These are phyloP conservation scores for Catonia carolina DNA, from an alignment of 2,888 invertebrate species.

Conservation along the genomic window DNA sequence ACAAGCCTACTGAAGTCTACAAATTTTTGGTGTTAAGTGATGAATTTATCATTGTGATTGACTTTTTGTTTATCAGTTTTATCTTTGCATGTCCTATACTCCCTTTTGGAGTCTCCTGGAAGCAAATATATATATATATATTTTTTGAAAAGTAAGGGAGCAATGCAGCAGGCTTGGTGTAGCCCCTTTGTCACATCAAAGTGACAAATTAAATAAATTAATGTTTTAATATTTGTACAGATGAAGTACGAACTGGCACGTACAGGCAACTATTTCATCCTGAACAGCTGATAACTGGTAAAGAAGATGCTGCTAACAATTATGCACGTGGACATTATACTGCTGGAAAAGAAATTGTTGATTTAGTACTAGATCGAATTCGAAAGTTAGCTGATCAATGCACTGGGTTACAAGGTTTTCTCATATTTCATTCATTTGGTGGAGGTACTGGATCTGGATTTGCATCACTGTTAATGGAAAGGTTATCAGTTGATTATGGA, in stretches of 20 bases:
- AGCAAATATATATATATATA: too few species aligned
- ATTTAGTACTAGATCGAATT: constrained; percentile 53
- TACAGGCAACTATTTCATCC: constrained; percentile 60
- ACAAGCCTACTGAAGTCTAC: too few species aligned
- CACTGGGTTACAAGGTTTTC: constrained; percentile 52
- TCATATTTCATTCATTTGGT: constrained; percentile 58
- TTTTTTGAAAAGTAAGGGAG: too few species aligned
- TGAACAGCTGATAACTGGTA: constrained; percentile 61
- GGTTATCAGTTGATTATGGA: constrained; percentile 58
- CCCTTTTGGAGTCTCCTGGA: too few species aligned
- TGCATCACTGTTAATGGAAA: constrained; percentile 58
- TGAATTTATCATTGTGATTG: too few species aligned
- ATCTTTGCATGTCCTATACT: too few species aligned
- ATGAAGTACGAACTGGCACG: constrained; percentile 88
- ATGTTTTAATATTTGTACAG: constrained; percentile 43
- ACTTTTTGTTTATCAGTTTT: too few species aligned
- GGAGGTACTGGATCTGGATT: constrained; percentile 59
- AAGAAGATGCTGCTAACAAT: constrained; percentile 63
- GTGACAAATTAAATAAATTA: too few species aligned
- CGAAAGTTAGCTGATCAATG: constrained; percentile 53
- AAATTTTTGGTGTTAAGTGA: too few species aligned
- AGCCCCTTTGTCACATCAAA: too few species aligned
- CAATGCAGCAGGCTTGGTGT: too few species aligned
- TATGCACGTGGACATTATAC: constrained; percentile 64
- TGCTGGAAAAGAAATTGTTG: constrained; percentile 54